Evolutionary conservation across 2,797 vertebrate species (phyloP).

Genomic region (Geotrypetes seraphini): DNA sequence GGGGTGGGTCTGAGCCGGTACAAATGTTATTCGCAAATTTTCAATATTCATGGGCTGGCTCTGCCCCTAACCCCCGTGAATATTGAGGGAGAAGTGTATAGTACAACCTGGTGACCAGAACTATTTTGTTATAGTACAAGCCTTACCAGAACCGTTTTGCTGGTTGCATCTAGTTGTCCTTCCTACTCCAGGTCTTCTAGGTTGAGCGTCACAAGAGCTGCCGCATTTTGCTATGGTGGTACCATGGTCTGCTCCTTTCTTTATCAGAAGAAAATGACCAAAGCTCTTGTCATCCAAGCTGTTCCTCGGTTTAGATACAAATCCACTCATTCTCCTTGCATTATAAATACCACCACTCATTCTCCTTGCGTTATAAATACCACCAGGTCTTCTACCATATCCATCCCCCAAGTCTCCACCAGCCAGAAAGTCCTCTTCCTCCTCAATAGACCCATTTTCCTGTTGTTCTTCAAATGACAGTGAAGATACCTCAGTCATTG

Average conservation of each 20-base stretch:
- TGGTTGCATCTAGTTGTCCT: neutral
- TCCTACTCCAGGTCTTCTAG: neutral
- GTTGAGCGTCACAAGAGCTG: neutral
- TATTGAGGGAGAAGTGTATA: too few relatives aligned
- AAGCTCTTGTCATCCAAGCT: constrained; percentile 16
- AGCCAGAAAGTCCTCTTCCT: constrained; percentile 70
- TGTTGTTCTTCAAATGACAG: neutral
- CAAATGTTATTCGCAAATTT: too few relatives aligned
- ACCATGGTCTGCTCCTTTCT: constrained; percentile 15
- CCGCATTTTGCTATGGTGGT: neutral
- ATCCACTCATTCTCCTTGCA: neutral
- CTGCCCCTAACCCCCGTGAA: too few relatives aligned
- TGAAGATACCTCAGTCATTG: constrained; percentile 3
- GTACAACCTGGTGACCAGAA: too few relatives aligned
- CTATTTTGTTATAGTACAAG: neutral
- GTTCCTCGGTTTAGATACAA: constrained; percentile 9
- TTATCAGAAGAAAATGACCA: neutral
- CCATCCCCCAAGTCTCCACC: constrained; percentile 80
- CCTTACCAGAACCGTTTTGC: constrained; percentile 37
- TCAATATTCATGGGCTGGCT: too few relatives aligned
- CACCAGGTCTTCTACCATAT: constrained; percentile 42
- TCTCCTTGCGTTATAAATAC: constrained; percentile 23
- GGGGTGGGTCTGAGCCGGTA: too few relatives aligned
- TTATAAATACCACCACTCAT: constrained; percentile 26
- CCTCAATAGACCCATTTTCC: constrained; percentile 9